Evolutionary conservation across 1,140 invertebrate species (phyloP).

Genomic region (Zaprionus kolodkinae): DNA sequence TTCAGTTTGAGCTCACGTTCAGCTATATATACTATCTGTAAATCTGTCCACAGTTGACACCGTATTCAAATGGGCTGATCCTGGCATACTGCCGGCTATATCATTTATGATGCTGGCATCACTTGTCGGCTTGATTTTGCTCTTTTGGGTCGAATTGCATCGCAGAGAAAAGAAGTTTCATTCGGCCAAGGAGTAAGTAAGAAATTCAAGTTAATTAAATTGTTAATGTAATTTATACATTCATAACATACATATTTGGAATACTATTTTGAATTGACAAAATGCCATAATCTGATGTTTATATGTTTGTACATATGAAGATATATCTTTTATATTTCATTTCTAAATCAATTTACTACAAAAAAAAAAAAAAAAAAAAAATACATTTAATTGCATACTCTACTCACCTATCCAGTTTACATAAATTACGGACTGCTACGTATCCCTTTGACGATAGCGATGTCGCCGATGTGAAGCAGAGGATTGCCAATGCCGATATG

Average conservation of each 20-base stretch:
- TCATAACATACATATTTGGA: too few species aligned
- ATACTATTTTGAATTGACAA: too few species aligned
- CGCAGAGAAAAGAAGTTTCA: conserved; percentile 62
- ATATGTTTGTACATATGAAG: too few species aligned
- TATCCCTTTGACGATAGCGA: conserved; percentile 72
- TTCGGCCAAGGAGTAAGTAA: conserved; percentile 63
- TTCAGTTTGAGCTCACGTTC: background rate
- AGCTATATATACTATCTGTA: background rate
- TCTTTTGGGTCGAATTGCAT: conserved; percentile 72
- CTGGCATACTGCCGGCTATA: conserved; percentile 63
- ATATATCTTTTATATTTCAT: too few species aligned
- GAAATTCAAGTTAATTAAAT: background rate
- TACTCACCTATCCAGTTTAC: conserved; percentile 30
- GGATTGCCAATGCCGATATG: conserved; percentile 66
- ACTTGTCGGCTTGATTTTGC: conserved; percentile 35
- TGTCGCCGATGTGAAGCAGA: conserved; percentile 72
- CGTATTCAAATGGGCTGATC: conserved; percentile 59
- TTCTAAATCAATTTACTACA: too few species aligned
- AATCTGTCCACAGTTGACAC: conserved; percentile 34
- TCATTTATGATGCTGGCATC: conserved; percentile 49
- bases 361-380: too few species aligned
- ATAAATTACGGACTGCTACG: conserved; percentile 55
- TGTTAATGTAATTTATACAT: too few species aligned
- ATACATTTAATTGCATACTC: too few species aligned
- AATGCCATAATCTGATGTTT: too few species aligned